phyloP scores from a whole-genome alignment of 92 coral and sea anemone genomes.

The Pocillopora meandrina region DNA sequence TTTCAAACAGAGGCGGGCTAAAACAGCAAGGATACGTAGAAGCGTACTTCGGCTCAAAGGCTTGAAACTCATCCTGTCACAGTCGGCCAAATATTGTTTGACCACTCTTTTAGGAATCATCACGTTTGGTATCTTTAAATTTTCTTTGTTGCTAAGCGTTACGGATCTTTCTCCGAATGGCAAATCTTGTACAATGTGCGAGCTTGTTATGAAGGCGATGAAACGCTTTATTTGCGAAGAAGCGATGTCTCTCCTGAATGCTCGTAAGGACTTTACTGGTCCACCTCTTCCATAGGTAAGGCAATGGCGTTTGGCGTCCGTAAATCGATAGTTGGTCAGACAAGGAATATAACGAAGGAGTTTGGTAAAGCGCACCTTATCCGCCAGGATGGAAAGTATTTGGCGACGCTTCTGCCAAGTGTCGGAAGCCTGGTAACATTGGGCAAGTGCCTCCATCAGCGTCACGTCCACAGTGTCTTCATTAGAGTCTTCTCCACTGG shows the following conservation, averaged over 20 bases:
- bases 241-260: constrained; percentile 47
- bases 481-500: constrained; percentile 25
- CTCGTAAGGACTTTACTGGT: constrained; percentile 50
- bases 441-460: constrained; percentile 72
- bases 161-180: constrained; percentile 57
- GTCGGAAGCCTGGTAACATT: constrained; percentile 67
- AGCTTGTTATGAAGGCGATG: constrained; percentile 47
- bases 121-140: constrained; percentile 50
- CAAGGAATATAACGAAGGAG: constrained; percentile 65
- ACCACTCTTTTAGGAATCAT: constrained; percentile 56
- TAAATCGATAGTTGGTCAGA: constrained; percentile 70
- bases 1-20: constrained; percentile 54
- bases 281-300: constrained; percentile 78
- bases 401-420: constrained; percentile 77
- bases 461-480: constrained; percentile 53
- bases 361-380: not conserved
- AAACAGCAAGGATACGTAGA: constrained; percentile 49
- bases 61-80: constrained; percentile 40
- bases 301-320: constrained; percentile 77
- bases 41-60: constrained; percentile 55
- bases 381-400: not conserved
- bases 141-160: constrained; percentile 46
- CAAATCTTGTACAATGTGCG: constrained; percentile 55
- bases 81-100: constrained; percentile 42
- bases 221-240: constrained; percentile 43